Evolutionary conservation across 2,113 vertebrate genomes (phyloP).

Genomic region (Onychorhynchus coronatus): DNA sequence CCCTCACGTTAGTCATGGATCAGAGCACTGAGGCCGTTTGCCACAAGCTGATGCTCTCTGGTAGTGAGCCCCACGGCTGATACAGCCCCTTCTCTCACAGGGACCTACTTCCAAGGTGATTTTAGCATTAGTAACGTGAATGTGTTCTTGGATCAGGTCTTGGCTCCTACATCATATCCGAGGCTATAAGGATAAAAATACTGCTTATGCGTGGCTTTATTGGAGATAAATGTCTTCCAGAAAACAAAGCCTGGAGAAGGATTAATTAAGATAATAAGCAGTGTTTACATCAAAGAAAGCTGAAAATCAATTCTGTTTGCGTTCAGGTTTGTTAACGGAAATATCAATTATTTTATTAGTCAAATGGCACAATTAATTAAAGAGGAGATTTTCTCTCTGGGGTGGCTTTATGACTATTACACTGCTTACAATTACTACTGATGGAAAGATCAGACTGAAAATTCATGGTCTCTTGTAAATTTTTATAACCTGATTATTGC

Average conservation of each 20-base stretch:
- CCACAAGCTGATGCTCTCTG: neutral
- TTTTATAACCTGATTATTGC: neutral
- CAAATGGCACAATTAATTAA: constrained; percentile 29
- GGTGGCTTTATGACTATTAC: neutral
- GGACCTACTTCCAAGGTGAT: neutral
- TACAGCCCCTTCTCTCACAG: neutral
- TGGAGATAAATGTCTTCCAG: neutral
- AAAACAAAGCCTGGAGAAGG: neutral
- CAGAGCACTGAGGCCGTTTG: neutral
- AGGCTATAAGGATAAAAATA: neutral
- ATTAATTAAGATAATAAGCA: neutral
- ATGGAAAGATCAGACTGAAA: constrained; percentile 6
- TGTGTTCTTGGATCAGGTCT: neutral
- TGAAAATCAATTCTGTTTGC: neutral
- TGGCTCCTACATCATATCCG: neutral
- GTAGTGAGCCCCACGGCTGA: neutral
- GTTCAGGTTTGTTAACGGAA: neutral
- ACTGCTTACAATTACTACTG: constrained; percentile 13
- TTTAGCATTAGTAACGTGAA: neutral
- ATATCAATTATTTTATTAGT: neutral
- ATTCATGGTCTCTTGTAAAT: neutral
- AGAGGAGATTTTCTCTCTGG: neutral
- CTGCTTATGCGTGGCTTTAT: neutral
- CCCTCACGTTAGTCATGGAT: fast-evolving
- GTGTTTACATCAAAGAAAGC: constrained; percentile 11